Evolutionary conservation across 2,888 invertebrate species (phyloP), one percentile per base, ranked within the genome.

Genomic region (Andrena minutula): DNA sequence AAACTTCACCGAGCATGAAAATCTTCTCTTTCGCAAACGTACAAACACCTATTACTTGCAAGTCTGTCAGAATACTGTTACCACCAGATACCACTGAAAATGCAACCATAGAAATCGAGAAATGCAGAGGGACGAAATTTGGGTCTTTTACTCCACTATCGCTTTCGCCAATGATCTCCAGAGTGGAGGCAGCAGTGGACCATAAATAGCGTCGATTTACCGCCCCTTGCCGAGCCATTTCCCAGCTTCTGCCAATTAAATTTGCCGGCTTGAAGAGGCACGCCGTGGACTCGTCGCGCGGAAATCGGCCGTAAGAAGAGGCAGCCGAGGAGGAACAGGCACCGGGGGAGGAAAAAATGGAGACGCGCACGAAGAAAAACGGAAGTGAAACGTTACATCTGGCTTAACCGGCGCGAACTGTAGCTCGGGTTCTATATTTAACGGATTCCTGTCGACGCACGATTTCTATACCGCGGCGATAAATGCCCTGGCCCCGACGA

Each of bases 371-470:
- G 75, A 89, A 76, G 89, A 77, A 90, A 86, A 92, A 91, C 92
- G 92, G 92, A 92, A 92, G 91, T 90, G 91, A 92, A 92, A 90
- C 86, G 91, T 92, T 92, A 90, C 92, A 92, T 92, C 92, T 92
- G 92, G 92, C 88, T 89, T 91, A 90, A 91, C 88, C 86, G 86
- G 85, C 87, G 71, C 88, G 86, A 88, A 91, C 90, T 88, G 60
- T 56, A 28, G 71, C 63, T 35, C 32, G 23, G 61, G 79, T 83
- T 85, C 91, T 91, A 92, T 91, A 92, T 92, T 91, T 92, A 92
- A 82, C 88, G 78, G 79, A 88, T 90, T 86, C 85, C 86, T 83
- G 86, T 87, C 87, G 86, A 86, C 88, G 88, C 81, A 85, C 79
- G 85, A 89, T 89, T 88, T 84, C 84, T 85, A 85, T 85, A 78